Evolutionary conservation across 2,888 invertebrate genomes (phyloP), one percentile per base, ranked within the genome.

Genomic region (Congeria kusceri): DNA sequence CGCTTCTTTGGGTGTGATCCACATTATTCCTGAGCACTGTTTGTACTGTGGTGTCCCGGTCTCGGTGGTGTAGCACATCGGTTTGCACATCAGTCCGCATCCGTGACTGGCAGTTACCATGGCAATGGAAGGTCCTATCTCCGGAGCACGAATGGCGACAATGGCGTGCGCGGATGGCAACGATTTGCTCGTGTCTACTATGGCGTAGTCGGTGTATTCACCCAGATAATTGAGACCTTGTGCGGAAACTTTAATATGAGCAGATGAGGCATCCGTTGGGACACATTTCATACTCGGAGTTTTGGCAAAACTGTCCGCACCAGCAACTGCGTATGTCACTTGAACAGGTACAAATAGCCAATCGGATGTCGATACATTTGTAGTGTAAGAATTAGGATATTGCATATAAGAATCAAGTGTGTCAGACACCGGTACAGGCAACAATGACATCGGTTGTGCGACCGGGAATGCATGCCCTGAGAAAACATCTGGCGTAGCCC

Each of bases 181-280:
- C 18, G 89, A 83, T 29, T 86, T 73, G 9, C 86, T 72, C 23
- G 78, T 77, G 63, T 91, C 87, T 7, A 90, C 68, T 13, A 88
- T 79, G 25, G 87, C 85, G 20, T 83, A 83, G 23, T 90, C 89
- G 18, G 86, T 85, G 72, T 86, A 89, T 23, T 61, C 65, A 9
- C 90, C 91, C 2, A 86, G 63, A 65, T 90, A 90, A 62, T 87
- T 87, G 0, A 91, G 74, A 1, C 91, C 91, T 49, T 80, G 73
- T n/a, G 90, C 83, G 32, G 80, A 66, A 4, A 90, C 76, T 61
- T 77, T 86, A 7, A 89, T 84, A 49, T 84, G 84, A 20, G 53
- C 73, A n/a, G 66, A 82, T 28, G 20, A n/a, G 13, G 53, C 75
- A 27, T 59, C 59, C 25, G 53, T n/a, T 53, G 4, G 53, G 9